Evolutionary conservation across 1,140 invertebrate species (phyloP).

Genomic region (Dendroctonus valens): DNA sequence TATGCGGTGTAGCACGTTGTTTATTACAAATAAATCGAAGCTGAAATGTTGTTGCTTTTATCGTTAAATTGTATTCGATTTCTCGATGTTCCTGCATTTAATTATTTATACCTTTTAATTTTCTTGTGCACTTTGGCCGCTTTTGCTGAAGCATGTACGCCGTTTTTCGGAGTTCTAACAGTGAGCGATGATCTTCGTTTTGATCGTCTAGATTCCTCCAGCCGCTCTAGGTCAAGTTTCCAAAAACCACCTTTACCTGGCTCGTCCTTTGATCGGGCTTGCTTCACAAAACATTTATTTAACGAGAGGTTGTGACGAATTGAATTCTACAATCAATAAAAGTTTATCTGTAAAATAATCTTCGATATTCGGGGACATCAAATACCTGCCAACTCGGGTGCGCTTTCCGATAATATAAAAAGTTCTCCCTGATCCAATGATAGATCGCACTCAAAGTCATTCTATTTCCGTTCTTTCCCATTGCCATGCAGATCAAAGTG

Average conservation of each 20-base stretch:
- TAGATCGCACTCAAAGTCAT: constrained; percentile 90
- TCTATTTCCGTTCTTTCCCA: constrained; percentile 88
- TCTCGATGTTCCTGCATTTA: no score
- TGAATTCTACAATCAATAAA: constrained; percentile 70
- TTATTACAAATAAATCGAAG: no score
- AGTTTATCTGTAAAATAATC: background rate
- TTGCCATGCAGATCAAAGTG: constrained; percentile 88
- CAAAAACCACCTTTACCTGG: constrained; percentile 93
- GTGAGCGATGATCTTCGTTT: constrained; percentile 56
- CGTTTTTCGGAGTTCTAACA: constrained; percentile 45
- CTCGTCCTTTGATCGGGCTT: constrained; percentile 84
- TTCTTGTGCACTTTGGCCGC: constrained; percentile 28
- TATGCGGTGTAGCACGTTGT: no score
- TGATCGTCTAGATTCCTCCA: constrained; percentile 71
- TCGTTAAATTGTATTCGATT: no score
- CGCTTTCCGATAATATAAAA: constrained; percentile 82
- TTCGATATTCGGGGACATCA: background rate
- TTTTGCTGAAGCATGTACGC: constrained; percentile 24
- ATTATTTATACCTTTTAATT: constrained; percentile 28
- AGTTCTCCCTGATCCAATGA: constrained; percentile 90
- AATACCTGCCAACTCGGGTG: constrained; percentile 89
- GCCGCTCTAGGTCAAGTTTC: constrained; percentile 78
- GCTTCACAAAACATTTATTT: constrained; percentile 92
- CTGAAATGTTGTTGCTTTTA: no score
- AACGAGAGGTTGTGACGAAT: constrained; percentile 90